These are phyloP conservation scores for Clostera curtula DNA, from an alignment of 2,888 invertebrate genomes.

Conservation along the genomic window DNA sequence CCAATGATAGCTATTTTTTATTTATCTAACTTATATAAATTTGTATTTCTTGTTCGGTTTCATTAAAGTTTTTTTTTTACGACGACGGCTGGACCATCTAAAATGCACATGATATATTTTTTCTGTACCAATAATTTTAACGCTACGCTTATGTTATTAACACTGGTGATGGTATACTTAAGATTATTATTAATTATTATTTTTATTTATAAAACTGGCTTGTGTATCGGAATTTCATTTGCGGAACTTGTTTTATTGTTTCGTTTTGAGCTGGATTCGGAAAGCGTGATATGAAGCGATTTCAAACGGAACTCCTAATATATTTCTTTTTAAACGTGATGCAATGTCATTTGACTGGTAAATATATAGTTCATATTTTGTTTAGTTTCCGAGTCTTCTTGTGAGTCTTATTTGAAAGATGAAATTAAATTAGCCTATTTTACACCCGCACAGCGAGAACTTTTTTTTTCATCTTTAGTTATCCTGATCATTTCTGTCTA, in stretches of 20 bases:
- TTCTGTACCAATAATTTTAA: conserved; percentile 26
- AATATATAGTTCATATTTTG: conserved; percentile 4
- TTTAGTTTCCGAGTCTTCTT: no score
- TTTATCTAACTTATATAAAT: conserved; percentile 5
- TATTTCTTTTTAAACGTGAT: no score
- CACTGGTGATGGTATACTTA: conserved; percentile 55
- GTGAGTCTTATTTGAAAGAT: conserved; percentile 7
- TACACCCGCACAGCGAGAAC: no score
- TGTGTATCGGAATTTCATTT: conserved; percentile 44
- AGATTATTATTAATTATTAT: conserved; percentile 27
- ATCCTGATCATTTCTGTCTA: no score
- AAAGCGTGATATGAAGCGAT: conserved; percentile 23
- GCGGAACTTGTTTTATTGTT: no score
- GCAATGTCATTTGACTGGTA: no score
- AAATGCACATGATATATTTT: conserved; percentile 60
- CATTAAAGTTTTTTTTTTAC: no score
- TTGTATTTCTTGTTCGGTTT: conserved; percentile 12
- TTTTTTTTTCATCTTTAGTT: no score
- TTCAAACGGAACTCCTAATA: no score
- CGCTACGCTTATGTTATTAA: conserved; percentile 43
- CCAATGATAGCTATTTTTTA: conserved; percentile 8
- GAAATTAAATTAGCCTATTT: conserved; percentile 16
- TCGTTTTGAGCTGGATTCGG: conserved; percentile 15
- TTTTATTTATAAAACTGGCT: conserved; percentile 32
- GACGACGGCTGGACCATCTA: conserved; percentile 62